Percentiles rank a stretch among this genome's conserved stretches.
Evolutionary conservation across 2,113 vertebrate genomes (phyloP).

Genomic region (Aptenodytes patagonicus): DNA sequence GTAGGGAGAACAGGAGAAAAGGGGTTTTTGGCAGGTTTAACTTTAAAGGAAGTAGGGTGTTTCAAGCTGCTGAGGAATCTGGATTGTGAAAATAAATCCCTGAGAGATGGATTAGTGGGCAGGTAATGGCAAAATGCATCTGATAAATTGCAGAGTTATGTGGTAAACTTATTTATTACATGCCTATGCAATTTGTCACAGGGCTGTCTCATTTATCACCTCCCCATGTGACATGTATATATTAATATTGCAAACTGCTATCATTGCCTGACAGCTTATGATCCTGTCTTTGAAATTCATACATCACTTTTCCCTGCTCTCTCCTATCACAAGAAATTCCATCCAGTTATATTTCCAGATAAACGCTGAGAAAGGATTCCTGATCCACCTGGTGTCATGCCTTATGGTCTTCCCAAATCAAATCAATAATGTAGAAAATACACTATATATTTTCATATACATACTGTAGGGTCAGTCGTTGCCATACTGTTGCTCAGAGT

Average conservation of each 20-base stretch:
- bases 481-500: background rate
- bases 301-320: background rate
- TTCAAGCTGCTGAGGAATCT: background rate
- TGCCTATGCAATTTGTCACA: slow-evolving; percentile 17
- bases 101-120: slow-evolving; percentile 30
- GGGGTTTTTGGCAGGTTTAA: background rate
- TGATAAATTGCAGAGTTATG: slow-evolving; percentile 37
- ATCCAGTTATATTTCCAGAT: background rate
- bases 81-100: slow-evolving; percentile 11
- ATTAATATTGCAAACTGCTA: slow-evolving; percentile 38
- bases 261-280: slow-evolving; percentile 20
- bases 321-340: background rate
- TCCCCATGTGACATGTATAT: slow-evolving; percentile 6
- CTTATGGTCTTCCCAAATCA: background rate
- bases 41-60: background rate
- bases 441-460: background rate
- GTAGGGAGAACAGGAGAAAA: background rate
- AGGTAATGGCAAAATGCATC: slow-evolving; percentile 38
- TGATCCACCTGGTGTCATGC: background rate
- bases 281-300: background rate
- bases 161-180: slow-evolving; percentile 54
- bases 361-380: background rate
- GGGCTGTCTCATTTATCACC: slow-evolving; percentile 28
- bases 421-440: background rate
- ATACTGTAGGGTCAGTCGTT: background rate